phyloP scores from a whole-genome alignment of 2,797 vertebrate species.

The Alca torda region DNA sequence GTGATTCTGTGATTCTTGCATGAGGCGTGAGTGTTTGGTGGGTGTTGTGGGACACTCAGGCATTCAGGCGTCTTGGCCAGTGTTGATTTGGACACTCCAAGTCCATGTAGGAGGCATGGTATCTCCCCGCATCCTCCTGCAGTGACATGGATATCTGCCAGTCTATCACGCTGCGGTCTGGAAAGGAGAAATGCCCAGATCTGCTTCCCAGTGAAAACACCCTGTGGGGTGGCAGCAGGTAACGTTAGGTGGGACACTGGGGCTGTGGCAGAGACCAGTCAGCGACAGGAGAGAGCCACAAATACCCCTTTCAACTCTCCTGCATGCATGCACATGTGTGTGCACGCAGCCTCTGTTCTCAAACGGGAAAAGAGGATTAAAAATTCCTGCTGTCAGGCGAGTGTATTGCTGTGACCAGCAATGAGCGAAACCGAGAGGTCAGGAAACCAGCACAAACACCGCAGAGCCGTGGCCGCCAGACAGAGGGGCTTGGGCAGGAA shows the following conservation, averaged over 20 bases:
- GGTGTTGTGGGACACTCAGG: not conserved
- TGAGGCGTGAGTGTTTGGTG: not conserved
- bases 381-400: not conserved
- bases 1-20: too few species aligned
- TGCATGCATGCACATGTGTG: accelerated
- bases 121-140: not conserved
- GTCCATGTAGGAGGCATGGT: not conserved
- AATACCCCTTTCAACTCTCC: not conserved
- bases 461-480: not conserved
- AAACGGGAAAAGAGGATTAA: not conserved
- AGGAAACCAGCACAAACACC: not conserved
- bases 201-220: not conserved
- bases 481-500: not conserved
- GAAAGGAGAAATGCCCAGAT: not conserved
- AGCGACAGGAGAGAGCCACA: not conserved
- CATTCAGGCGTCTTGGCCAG: not conserved
- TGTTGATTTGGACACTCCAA: not conserved
- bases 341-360: not conserved
- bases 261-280: not conserved
- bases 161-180: accelerated
- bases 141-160: not conserved
- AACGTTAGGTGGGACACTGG: not conserved
- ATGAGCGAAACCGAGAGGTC: not conserved
- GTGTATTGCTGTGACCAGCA: accelerated
- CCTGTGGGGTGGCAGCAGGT: not conserved